Evolutionary conservation across 2,113 vertebrate genomes (phyloP).

Genomic region (Hystrix brachyura): DNA sequence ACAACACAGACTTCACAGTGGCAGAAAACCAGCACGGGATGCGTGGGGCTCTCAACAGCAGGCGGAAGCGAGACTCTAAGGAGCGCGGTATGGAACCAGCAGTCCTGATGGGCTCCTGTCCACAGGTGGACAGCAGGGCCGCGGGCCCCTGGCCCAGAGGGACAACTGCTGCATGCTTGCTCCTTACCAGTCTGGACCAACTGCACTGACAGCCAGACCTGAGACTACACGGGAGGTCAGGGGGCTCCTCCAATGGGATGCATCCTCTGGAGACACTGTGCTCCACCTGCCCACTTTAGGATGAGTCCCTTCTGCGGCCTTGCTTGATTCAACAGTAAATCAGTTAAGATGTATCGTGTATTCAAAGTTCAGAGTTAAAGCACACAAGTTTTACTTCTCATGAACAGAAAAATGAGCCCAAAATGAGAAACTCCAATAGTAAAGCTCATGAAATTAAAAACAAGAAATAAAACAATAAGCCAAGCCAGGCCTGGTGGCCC

Average conservation of each 20-base stretch:
- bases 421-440: neutral
- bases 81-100: too few relatives aligned
- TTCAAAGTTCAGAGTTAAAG: neutral
- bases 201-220: too few relatives aligned
- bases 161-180: too few relatives aligned
- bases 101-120: too few relatives aligned
- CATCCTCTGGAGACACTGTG: neutral
- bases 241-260: too few relatives aligned
- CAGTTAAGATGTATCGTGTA: rapidly evolving
- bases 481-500: neutral
- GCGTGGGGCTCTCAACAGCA: too few relatives aligned
- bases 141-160: too few relatives aligned
- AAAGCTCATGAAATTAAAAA: neutral
- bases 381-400: neutral
- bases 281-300: neutral
- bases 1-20: neutral
- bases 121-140: too few relatives aligned
- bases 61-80: too few relatives aligned
- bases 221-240: too few relatives aligned
- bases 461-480: neutral
- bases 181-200: too few relatives aligned
- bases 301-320: neutral
- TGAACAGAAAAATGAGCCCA: neutral
- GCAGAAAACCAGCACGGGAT: neutral
- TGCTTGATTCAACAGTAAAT: neutral